Evolutionary conservation across 2,888 invertebrate genomes (phyloP), one percentile per base, ranked within the genome.

Genomic region (Invenusta paracnida): DNA sequence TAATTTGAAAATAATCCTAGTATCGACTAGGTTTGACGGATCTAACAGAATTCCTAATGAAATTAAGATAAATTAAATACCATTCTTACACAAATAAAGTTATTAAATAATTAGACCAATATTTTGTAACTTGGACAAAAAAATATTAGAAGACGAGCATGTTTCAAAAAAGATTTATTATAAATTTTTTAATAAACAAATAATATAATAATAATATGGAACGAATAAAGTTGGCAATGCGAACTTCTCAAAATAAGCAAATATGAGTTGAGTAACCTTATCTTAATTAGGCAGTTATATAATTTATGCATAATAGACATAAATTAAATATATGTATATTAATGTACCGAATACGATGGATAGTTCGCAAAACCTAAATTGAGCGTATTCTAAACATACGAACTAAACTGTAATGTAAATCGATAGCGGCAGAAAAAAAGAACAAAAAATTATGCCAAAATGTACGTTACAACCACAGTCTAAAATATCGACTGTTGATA

Each of bases 321-420:
- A 73, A 5, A 25, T 23, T 13, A 73, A 23, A 2, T 23, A n/a
- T n/a, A n/a, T n/a, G n/a, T n/a, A n/a, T n/a, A 73, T 73, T 13
- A 73, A 73, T 73, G 17, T 73, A 73, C 25, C 73, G 73, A 73
- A 73, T 73, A 73, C 73, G 73, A 25, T n/a, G n/a, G n/a, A n/a
- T 73, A 73, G 73, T 73, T 73, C 73, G 73, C 73, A 73, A 23
- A 73, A 73, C 73, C 73, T 23, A 73, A 73, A 73, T 73, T 73
- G 73, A 73, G 73, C 73, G 73, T 73, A 73, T 73, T 73, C 73
- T 73, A 73, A 73, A n/a, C 73, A 73, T 73, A 73, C 73, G 73
- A 73, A 73, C 73, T 73, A 73, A 73, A 73, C 73, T 23, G 25
- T 23, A 73, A 73, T 73, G 27, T 73, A 73, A 73, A 73, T 73